A percentile compares a stretch with the other conserved stretches of the same genome.
Conservation (phyloP, 1,140 invertebrate genomes). For the Pseudomyrmex cubaensis region DNA sequence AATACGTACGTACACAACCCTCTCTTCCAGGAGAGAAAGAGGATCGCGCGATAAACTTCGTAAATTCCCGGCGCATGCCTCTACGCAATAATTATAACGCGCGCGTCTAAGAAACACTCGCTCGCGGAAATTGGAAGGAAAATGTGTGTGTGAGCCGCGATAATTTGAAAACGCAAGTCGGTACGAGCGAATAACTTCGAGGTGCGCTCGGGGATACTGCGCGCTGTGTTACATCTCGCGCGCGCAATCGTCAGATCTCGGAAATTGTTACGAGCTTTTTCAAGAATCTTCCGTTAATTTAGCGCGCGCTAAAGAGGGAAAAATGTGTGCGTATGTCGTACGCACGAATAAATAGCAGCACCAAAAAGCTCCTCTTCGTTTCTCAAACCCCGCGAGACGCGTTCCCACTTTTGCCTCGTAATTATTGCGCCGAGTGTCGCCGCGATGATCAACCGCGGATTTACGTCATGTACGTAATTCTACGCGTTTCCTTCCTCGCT, state of each 20-base stretch:
- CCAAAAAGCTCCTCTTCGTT: background rate
- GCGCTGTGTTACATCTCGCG: background rate
- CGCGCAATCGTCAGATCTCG: conserved; percentile 34
- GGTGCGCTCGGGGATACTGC: conserved; percentile 36
- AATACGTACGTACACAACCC: conserved; percentile 5
- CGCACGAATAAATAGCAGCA: conserved; percentile 31
- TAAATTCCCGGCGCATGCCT: conserved; percentile 11
- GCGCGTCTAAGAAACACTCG: conserved; percentile 65
- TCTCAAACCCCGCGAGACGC: background rate
- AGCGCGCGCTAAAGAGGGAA: conserved; percentile 1
- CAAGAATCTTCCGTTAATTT: conserved; percentile 21
- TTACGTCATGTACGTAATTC: background rate
- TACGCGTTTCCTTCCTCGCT: background rate
- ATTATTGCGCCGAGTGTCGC: conserved; percentile 4
- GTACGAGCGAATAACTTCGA: conserved; percentile 55
- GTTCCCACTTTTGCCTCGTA: background rate
- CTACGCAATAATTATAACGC: conserved; percentile 68
- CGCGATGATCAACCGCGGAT: background rate
- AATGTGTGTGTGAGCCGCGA: conserved; percentile 37
- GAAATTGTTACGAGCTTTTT: conserved; percentile 62
- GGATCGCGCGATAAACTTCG: conserved; percentile 57
- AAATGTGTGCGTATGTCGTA: conserved; percentile 18
- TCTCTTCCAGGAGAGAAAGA: background rate
- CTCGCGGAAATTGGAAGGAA: conserved; percentile 50
- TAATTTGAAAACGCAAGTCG: conserved; percentile 66